phyloP scores from a whole-genome alignment of 2,113 vertebrate species.

The Fulmarus glacialis region DNA sequence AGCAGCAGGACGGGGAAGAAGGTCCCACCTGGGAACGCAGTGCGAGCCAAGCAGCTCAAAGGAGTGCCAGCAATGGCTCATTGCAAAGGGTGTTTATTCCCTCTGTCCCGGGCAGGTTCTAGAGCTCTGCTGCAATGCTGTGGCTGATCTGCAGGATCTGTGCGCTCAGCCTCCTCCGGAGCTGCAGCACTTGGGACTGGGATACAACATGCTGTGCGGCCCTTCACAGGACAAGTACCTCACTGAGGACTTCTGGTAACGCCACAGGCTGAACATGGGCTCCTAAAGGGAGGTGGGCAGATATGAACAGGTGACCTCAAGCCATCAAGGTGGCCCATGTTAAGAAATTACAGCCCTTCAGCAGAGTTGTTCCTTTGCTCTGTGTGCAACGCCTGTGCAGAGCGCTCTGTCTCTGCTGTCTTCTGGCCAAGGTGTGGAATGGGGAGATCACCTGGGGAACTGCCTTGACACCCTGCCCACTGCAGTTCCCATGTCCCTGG shows the following conservation, averaged over 20 bases:
- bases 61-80: not conserved
- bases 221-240: constrained; percentile 64
- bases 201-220: constrained; percentile 77
- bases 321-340: too few relatives aligned
- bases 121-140: constrained; percentile 83
- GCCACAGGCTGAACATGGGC: accelerated
- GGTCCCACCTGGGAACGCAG: not conserved
- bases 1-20: not conserved
- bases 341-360: not conserved
- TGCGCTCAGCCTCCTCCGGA: constrained; percentile 46
- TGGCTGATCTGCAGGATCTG: constrained; percentile 75
- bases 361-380: not conserved
- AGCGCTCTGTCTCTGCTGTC: not conserved
- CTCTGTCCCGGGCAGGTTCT: constrained; percentile 73
- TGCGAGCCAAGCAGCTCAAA: accelerated
- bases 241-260: constrained; percentile 81
- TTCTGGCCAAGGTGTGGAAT: not conserved
- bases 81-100: not conserved
- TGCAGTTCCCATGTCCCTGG: not conserved
- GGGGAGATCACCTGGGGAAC: not conserved
- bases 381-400: not conserved
- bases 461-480: not conserved
- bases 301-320: not conserved
- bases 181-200: constrained; percentile 83
- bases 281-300: not conserved